These are phyloP conservation scores for Lycophotia porphyrea DNA, from an alignment of 2,888 invertebrate species.

Conservation along the genomic window DNA sequence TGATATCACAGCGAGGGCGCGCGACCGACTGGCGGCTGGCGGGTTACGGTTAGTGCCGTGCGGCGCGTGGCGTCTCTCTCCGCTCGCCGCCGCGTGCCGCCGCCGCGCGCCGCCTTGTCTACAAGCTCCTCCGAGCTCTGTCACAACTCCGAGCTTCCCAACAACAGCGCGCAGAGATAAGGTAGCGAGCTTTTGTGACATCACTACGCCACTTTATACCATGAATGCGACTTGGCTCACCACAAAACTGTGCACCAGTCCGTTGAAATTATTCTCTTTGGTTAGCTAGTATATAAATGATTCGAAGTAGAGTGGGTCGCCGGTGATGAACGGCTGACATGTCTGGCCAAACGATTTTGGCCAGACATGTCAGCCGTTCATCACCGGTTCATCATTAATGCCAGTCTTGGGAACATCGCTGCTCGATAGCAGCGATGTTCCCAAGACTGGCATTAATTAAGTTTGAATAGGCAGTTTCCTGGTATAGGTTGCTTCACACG, in stretches of 20 bases:
- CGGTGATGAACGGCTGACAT: not conserved
- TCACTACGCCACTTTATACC: not conserved
- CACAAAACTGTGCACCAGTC: not conserved
- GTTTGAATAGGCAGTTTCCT: too few species aligned
- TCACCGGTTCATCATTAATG: too few species aligned
- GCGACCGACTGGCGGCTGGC: constrained; percentile 37
- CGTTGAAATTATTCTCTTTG: not conserved
- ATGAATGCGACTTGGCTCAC: not conserved
- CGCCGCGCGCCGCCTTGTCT: constrained; percentile 45
- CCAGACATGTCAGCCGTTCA: too few species aligned
- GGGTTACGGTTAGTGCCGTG: not conserved
- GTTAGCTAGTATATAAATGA: not conserved
- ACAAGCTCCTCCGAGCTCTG: constrained; percentile 14
- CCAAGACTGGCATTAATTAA: too few species aligned
- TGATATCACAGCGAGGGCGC: constrained; percentile 15
- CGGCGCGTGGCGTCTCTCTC: constrained; percentile 21
- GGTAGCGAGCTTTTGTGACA: not conserved
- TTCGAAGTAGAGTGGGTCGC: not conserved
- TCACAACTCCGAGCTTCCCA: constrained; percentile 4
- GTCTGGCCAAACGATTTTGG: too few species aligned
- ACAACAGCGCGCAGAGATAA: not conserved
- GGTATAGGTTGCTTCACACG: too few species aligned
- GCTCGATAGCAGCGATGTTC: too few species aligned
- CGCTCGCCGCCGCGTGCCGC: constrained; percentile 27
- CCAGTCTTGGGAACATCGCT: too few species aligned